Percentiles rank a stretch among this genome's conserved stretches.
Evolutionary conservation across 1,140 invertebrate species (phyloP).

Genomic region (Drosophila parabipectinata): DNA sequence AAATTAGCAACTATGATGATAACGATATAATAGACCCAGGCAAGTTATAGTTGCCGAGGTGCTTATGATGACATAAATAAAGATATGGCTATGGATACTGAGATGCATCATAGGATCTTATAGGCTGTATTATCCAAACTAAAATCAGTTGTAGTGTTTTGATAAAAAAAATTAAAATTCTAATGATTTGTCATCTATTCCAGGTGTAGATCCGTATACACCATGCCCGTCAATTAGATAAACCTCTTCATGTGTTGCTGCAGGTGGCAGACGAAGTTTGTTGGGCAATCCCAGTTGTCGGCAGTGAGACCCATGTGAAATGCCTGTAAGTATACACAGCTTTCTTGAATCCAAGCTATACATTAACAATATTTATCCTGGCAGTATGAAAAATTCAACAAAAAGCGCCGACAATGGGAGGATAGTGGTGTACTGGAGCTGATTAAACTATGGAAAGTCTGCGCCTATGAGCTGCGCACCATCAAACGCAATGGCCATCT

Average conservation of each 20-base stretch:
- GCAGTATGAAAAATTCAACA: conserved; percentile 84
- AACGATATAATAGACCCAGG: conserved; percentile 13
- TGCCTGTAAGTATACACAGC: conserved; percentile 70
- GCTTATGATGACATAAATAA: no score
- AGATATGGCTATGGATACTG: no score
- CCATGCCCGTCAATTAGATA: conserved; percentile 63
- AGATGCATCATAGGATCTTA: no score
- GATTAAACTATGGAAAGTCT: conserved; percentile 84
- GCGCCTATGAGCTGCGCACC: conserved; percentile 83
- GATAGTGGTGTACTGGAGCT: conserved; percentile 83
- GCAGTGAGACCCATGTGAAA: conserved; percentile 83
- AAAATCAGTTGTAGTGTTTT: no score
- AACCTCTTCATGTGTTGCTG: conserved; percentile 68
- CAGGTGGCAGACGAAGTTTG: conserved; percentile 70
- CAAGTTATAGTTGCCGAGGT: conserved; percentile 11
- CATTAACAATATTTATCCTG: neutral
- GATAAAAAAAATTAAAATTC: no score
- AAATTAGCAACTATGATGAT: conserved; percentile 49
- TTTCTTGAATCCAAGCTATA: neutral
- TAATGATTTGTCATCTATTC: neutral
- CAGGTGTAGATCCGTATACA: conserved; percentile 55
- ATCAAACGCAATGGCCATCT: conserved; percentile 84
- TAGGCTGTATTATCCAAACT: no score
- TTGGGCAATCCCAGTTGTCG: conserved; percentile 74
- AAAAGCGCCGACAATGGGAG: conserved; percentile 84